phyloP scores from a whole-genome alignment of 2,888 invertebrate species.

The Orthonevra nobilis region DNA sequence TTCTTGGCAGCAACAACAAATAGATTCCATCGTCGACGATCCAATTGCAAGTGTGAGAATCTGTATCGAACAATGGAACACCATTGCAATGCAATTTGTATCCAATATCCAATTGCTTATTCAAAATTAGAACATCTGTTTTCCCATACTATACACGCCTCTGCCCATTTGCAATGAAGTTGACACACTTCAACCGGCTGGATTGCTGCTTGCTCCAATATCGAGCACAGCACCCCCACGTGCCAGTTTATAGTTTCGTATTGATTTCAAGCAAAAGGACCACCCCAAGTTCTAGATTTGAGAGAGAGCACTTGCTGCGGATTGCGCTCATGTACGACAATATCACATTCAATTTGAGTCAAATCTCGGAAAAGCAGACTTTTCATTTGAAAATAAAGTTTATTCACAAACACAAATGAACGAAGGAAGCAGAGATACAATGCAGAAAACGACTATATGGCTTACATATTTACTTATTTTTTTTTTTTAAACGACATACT shows the following conservation, averaged over 20 bases:
- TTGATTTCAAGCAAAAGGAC: constrained; percentile 41
- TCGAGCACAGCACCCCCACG: too few species aligned
- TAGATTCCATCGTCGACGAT: too few species aligned
- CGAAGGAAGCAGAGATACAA: too few species aligned
- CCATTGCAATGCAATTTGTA: constrained; percentile 62
- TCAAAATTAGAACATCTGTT: constrained; percentile 69
- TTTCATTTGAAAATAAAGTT: background rate
- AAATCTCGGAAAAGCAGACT: constrained; percentile 7
- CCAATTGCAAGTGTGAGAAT: constrained; percentile 67
- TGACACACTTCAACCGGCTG: constrained; percentile 19
- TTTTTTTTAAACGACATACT: too few species aligned
- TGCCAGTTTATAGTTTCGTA: constrained; percentile 47
- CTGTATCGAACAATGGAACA: constrained; percentile 53
- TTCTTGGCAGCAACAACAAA: constrained; percentile 17
- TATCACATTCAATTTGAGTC: constrained; percentile 1
- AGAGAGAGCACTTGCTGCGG: too few species aligned
- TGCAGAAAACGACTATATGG: too few species aligned
- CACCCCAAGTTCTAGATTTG: constrained; percentile 34
- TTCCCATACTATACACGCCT: constrained; percentile 10
- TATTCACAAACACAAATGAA: too few species aligned
- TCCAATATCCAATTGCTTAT: constrained; percentile 59
- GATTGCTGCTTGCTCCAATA: constrained; percentile 1
- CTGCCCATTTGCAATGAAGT: background rate
- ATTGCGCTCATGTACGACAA: constrained; percentile 8
- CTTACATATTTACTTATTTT: too few species aligned